Conservation (phyloP, 2,888 invertebrate species). For the Acutogordius australiensis region DNA sequence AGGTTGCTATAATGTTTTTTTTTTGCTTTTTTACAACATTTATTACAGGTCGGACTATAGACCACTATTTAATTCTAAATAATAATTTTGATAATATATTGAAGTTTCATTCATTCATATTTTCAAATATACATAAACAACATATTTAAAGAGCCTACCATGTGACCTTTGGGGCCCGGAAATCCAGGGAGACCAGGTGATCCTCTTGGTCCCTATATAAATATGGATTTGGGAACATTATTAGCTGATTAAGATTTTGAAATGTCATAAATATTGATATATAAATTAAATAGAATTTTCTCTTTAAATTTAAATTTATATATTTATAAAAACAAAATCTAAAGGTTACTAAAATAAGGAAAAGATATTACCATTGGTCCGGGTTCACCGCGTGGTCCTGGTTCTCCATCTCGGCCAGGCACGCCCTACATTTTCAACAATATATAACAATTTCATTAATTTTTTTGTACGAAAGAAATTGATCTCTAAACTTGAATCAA, state of each 20-base stretch:
- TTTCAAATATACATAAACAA: no score
- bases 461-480: background rate
- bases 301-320: background rate
- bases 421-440: background rate
- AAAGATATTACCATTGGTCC: conserved; percentile 5
- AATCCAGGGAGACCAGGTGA: background rate
- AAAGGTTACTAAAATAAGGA: background rate
- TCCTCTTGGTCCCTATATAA: conserved; percentile 4
- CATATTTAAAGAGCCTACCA: no score
- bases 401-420: conserved; percentile 1
- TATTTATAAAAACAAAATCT: no score
- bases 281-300: background rate
- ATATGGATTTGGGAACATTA: background rate
- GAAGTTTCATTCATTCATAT: no score
- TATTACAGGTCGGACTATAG: no score
- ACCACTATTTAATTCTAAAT: no score
- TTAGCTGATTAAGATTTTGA: background rate
- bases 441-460: background rate
- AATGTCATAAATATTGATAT: background rate
- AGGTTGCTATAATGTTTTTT: no score
- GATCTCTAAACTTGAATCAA: no score
- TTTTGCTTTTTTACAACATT: no score
- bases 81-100: no score
- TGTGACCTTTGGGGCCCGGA: conserved; percentile 1
- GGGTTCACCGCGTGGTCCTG: conserved; percentile 2